Base-by-base conservation (phyloP, 1,140 invertebrate species). In the Plectus sambesii region DNA sequence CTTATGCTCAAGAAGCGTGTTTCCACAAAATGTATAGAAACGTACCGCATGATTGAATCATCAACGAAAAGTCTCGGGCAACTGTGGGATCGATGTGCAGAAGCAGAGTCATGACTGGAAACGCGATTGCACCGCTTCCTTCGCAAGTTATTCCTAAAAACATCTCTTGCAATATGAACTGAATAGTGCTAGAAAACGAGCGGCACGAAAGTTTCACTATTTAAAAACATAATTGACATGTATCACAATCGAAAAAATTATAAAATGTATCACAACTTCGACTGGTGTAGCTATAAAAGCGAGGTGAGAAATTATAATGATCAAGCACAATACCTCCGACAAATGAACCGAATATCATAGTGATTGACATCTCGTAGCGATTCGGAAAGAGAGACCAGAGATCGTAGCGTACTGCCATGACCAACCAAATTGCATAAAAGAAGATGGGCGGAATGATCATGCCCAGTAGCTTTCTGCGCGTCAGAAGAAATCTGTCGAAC, bases 51-150 rank as follows among this genome's bases (percentile, higher is more conserved):
- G 49, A 54, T 46, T 62, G 60, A 23, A 62, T 61, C 58, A 63
- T 58, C 23, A 62, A 26, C 12, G 58, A 61, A 40, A 62, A 63
- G 51, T 62, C 60, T 15, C 60, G 17, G 19, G 60, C 60, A 8
- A 54, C 42, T n/a, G 29, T 38, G n/a, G 60, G 59, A 17, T 49
- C 30, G 9, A 62, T 55, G 15, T 58, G 47, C 8, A 62, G 43
- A 20, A 53, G 35, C 19, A 62, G 41, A 1, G 60, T 62, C 60
- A 62, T 63, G 9, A 62, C 60, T 2, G 60, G 60, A 42, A 62
- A 62, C 24, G 60, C 61, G 1, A 62, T 58, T 9, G 60, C 52
- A 23, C 57, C 57, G n/a, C 59, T 59, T 24, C 59, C 59, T 44
- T 61, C 59, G 30, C 59, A 58, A 9, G 59, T 61, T 44, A 54